Evolutionary conservation across 2,888 invertebrate genomes (phyloP), one percentile per base, ranked within the genome.

Genomic region (Diaperis boleti): DNA sequence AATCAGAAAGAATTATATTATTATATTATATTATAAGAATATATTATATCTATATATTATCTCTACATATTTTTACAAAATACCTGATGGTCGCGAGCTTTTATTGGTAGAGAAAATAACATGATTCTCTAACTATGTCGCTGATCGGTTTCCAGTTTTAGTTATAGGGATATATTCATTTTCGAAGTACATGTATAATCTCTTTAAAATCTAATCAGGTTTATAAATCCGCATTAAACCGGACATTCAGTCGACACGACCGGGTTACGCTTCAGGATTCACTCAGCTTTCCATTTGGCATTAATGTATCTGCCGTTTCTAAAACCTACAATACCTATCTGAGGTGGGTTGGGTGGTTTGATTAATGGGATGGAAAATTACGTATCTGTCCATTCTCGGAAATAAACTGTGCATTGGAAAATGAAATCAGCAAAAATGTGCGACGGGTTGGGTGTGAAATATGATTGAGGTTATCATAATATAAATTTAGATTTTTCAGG

Each of bases 321-420:
- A 14, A 47, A 47, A 47, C 15, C 31, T 31, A 47, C 47, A 47
- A 47, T 47, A 33, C 31, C 29, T 13, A 13, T 35, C 45, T 22
- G 15, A 45, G 22, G 45, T 45, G 47, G 20, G 33, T 13, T 17
- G 31, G 17, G 10, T 47, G 47, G 47, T 29, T 47, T 47, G 47
- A 47, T 47, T 47, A 47, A 47, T 47, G 47, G 47, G 47, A 47
- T 22, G 47, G 47, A 47, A 47, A 47, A 47, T 47, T 47, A 22
- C 47, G 31, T 31, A 33, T 47, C 47, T 33, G 47, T 14, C 47
- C 47, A 14, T 47, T 47, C 31, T 42, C 18, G 18, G 10, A 42
- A 15, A 42, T 42, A 42, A 18, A 42, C 41, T 10, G 17, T 42
- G 10, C 41, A 18, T 18, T 39, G 8, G 41, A 42, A 18, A 42